Evolutionary conservation across 2,113 vertebrate species (phyloP).

Genomic region (Myiozetetes cayanensis): DNA sequence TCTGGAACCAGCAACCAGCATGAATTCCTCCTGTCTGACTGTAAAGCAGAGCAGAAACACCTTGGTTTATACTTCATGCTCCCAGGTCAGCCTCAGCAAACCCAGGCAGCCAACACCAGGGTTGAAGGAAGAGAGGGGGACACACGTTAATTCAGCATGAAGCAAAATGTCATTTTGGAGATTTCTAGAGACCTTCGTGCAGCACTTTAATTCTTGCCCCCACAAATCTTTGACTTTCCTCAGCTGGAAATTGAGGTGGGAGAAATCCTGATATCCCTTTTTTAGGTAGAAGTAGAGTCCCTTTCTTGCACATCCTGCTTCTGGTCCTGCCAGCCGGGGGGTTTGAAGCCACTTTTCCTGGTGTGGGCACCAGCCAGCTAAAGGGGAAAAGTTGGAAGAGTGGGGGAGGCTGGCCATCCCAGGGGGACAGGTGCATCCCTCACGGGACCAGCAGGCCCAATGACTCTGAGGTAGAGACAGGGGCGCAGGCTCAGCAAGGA

Average conservation of each 20-base stretch:
- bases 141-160: not conserved
- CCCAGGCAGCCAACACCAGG: not conserved
- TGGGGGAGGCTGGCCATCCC: not conserved
- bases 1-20: not conserved
- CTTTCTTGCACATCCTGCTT: not conserved
- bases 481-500: not conserved
- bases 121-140: rapidly evolving
- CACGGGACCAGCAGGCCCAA: not conserved
- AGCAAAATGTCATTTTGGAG: not conserved
- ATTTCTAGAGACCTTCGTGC: not conserved
- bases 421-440: rapidly evolving
- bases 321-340: not conserved
- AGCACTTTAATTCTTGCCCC: not conserved
- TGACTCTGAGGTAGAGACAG: not conserved
- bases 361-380: not conserved
- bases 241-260: not conserved
- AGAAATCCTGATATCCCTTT: not conserved
- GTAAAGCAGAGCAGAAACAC: not conserved
- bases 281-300: not conserved
- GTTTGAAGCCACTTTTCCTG: not conserved
- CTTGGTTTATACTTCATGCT: not conserved
- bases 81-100: not conserved
- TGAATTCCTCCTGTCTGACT: not conserved
- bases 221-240: not conserved
- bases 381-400: not conserved